Evolutionary conservation across 2,113 vertebrate genomes (phyloP).

Genomic region (Dicaeum eximium): DNA sequence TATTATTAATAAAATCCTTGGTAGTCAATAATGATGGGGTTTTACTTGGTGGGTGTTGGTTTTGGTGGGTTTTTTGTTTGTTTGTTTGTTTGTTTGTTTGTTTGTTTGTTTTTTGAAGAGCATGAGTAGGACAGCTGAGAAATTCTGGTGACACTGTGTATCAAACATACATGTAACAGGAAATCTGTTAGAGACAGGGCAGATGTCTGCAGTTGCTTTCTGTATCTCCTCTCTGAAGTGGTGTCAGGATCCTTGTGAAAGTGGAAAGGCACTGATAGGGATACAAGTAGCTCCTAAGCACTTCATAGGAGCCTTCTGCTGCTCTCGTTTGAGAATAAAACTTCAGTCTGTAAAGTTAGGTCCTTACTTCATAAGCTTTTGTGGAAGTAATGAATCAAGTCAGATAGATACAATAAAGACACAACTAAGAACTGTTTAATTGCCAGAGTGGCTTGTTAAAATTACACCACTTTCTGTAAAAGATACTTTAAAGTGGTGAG

Average conservation of each 20-base stretch:
- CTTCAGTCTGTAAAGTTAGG: not conserved
- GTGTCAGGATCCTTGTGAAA: not conserved
- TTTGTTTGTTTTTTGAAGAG: not conserved
- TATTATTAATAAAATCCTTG: not conserved
- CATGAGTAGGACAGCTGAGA: not conserved
- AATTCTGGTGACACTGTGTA: not conserved
- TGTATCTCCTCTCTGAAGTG: not conserved
- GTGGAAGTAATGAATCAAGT: not conserved
- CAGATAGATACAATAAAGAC: not conserved
- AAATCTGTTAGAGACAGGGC: not conserved
- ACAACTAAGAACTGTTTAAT: not conserved
- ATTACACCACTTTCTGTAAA: not conserved
- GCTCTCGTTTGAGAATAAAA: not conserved
- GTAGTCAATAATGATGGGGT: not conserved
- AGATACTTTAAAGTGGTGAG: not conserved
- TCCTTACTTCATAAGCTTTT: not conserved
- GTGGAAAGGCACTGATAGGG: not conserved
- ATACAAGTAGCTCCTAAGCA: not conserved
- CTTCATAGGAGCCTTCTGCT: not conserved
- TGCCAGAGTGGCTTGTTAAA: not conserved
- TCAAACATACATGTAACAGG: not conserved
- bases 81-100: not conserved
- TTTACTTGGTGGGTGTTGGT: not conserved
- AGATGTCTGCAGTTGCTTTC: not conserved
- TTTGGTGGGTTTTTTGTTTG: not conserved